These are phyloP conservation scores for Opisthograptis luteolata DNA, from an alignment of 2,888 invertebrate species.

Conservation along the genomic window DNA sequence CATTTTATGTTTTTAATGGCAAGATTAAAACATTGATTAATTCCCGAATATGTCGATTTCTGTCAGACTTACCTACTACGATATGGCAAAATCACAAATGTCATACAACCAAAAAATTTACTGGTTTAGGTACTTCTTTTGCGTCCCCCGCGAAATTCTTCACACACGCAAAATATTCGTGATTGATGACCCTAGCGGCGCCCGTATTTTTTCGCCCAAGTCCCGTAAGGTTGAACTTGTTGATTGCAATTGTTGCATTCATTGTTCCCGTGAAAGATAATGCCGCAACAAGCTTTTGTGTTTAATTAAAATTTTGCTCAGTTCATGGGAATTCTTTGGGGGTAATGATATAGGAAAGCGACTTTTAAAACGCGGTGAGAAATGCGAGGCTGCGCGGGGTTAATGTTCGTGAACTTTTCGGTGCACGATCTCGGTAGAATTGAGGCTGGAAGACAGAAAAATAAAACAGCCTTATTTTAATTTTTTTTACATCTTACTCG, in stretches of 20 bases:
- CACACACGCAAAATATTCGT: not conserved
- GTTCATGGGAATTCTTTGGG: slow-evolving; percentile 36
- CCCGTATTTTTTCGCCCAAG: slow-evolving; percentile 51
- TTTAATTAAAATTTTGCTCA: slow-evolving; percentile 76
- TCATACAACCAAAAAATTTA: no score
- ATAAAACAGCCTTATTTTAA: no score
- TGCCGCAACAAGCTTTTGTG: slow-evolving; percentile 58
- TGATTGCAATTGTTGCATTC: slow-evolving; percentile 69
- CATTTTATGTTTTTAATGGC: no score
- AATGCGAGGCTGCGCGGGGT: slow-evolving; percentile 6
- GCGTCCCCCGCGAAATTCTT: not conserved
- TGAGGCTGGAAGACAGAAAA: not conserved
- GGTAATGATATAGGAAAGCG: slow-evolving; percentile 28
- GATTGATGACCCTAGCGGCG: slow-evolving; percentile 6
- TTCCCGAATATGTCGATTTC: no score
- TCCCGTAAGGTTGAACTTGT: slow-evolving; percentile 62
- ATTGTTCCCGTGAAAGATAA: slow-evolving; percentile 74
- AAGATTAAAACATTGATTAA: no score
- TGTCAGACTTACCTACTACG: no score
- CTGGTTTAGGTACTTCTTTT: no score
- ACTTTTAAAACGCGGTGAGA: slow-evolving; percentile 15
- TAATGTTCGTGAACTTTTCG: slow-evolving; percentile 10
- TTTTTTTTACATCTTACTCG: no score
- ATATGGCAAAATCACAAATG: no score
- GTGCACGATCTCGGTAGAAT: slow-evolving; percentile 12